Percentiles rank a stretch among this genome's conserved stretches.
Evolutionary conservation across 2,888 invertebrate genomes (phyloP).

Genomic region (Macrophya alboannulata): DNA sequence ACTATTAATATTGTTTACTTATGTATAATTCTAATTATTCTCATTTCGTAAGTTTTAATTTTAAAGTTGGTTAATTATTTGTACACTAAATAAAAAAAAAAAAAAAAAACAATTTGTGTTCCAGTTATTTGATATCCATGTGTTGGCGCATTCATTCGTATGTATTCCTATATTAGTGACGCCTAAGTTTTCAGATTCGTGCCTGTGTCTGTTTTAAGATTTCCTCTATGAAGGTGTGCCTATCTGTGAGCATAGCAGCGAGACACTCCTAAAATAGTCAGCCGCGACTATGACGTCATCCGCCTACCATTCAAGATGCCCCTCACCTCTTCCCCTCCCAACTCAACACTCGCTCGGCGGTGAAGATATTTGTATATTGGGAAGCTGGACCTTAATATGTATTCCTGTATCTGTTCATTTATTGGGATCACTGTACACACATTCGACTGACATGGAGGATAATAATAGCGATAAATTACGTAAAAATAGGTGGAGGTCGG

Average conservation of each 20-base stretch:
- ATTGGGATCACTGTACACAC: constrained; percentile 48
- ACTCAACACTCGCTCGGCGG: constrained; percentile 18
- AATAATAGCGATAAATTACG: constrained; percentile 57
- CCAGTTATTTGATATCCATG: constrained; percentile 72
- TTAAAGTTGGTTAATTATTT: constrained; percentile 75
- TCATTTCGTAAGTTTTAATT: constrained; percentile 57
- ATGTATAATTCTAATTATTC: constrained; percentile 51
- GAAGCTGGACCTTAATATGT: constrained; percentile 43
- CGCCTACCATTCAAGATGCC: constrained; percentile 69
- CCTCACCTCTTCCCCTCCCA: constrained; percentile 32
- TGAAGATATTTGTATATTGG: constrained; percentile 48
- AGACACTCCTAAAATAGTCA: constrained; percentile 78
- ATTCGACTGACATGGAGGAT: constrained; percentile 53
- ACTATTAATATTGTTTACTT: constrained; percentile 52
- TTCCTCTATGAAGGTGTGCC: constrained; percentile 24
- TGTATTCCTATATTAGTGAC: constrained; percentile 26
- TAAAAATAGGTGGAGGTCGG: constrained; percentile 58
- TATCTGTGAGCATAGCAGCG: constrained; percentile 59
- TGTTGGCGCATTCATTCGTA: constrained; percentile 59
- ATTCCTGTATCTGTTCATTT: constrained; percentile 54
- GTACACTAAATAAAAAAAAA: constrained; percentile 75
- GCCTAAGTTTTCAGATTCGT: constrained; percentile 2
- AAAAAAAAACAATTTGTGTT: constrained; percentile 67
- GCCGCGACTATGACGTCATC: constrained; percentile 75
- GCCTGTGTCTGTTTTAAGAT: constrained; percentile 47